Conservation (phyloP, 2,113 vertebrate genomes). For the Callipepla californica region DNA sequence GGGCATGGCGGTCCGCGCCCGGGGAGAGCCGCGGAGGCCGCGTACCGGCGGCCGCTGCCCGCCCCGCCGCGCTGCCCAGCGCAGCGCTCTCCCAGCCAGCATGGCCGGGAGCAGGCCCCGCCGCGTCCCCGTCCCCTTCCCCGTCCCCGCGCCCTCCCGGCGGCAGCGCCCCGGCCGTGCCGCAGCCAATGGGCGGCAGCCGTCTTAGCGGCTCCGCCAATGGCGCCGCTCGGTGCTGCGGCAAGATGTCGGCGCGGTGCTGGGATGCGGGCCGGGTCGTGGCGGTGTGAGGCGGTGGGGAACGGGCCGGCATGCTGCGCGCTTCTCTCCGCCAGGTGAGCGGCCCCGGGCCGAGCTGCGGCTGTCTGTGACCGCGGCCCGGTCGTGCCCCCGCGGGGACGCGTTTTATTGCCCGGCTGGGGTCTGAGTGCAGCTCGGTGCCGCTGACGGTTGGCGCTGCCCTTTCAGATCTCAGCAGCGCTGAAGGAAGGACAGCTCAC, state of each 20-base stretch:
- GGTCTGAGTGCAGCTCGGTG: no score
- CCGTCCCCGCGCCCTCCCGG: no score
- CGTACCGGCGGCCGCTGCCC: background rate
- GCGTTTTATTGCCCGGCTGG: no score
- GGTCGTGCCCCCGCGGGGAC: no score
- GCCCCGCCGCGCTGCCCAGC: background rate
- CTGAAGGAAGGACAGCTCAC: slow-evolving; percentile 85
- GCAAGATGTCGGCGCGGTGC: slow-evolving; percentile 57
- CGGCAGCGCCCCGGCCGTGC: no score
- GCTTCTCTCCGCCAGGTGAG: slow-evolving; percentile 88
- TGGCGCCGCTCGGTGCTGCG: slow-evolving; percentile 57
- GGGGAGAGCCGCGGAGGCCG: background rate
- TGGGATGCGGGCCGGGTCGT: accelerated
- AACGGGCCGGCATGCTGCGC: slow-evolving; percentile 77
- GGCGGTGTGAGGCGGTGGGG: accelerated
- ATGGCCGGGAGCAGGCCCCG: background rate
- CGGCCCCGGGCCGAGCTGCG: background rate
- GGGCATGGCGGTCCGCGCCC: slow-evolving; percentile 81
- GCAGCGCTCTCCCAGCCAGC: background rate
- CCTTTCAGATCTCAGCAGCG: slow-evolving; percentile 84
- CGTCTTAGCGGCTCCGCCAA: slow-evolving; percentile 77
- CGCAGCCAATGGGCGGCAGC: slow-evolving; percentile 75
- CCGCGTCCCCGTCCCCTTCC: background rate
- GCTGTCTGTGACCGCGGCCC: background rate
- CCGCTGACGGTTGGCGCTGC: background rate